Evolutionary conservation across 2,113 vertebrate species (phyloP).

Genomic region (Cinclus cinclus): DNA sequence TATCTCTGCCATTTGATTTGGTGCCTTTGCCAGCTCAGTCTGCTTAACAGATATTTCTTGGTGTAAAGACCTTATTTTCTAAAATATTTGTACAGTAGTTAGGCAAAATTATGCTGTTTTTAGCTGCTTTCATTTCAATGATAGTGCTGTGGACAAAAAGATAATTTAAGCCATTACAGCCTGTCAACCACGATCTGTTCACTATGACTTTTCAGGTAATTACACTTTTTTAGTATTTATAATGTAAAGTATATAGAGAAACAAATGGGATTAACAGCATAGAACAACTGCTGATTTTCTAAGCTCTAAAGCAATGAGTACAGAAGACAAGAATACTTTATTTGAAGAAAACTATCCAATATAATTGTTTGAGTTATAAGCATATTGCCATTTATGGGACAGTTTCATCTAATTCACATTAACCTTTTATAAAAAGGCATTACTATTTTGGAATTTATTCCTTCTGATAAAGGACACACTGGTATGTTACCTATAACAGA

Average conservation of each 20-base stretch:
- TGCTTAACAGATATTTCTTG: neutral
- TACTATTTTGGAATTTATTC: neutral
- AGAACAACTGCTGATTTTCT: neutral
- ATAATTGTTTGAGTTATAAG: neutral
- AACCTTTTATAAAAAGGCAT: neutral
- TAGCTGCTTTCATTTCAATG: neutral
- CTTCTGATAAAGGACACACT: neutral
- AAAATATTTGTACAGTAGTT: neutral
- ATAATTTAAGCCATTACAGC: neutral
- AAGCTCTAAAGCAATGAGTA: neutral
- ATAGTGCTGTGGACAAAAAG: neutral
- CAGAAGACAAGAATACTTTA: neutral
- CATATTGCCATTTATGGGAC: neutral
- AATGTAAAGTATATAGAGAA: neutral
- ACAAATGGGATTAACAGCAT: neutral
- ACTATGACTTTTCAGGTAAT: neutral
- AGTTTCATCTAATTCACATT: neutral
- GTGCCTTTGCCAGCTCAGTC: neutral
- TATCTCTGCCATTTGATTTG: conserved; percentile 20
- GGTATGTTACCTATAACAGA: neutral
- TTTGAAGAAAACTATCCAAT: neutral
- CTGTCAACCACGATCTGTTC: neutral
- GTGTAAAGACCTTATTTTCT: neutral
- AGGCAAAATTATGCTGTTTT: neutral
- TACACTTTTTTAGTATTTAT: neutral